Base-by-base conservation (phyloP, 2,797 vertebrate species). In the Falco columbarius region DNA sequence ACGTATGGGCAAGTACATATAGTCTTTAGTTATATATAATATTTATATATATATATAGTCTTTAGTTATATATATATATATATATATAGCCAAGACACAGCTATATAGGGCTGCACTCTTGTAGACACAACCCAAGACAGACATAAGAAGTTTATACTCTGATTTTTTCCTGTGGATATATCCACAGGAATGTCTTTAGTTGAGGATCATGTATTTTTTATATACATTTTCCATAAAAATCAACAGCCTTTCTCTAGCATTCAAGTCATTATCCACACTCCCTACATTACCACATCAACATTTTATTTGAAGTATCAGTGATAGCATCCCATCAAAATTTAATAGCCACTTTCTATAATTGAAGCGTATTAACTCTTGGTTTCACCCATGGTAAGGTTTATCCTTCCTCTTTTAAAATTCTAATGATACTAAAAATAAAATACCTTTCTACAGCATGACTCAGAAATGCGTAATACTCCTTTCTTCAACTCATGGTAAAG, bases 401-500 rank as follows among this genome's bases (percentile, higher is more conserved):
- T 85, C 83, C 73, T 91, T 91, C 63, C 54, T 90, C 82, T 96
- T 95, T 91, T 86, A 91, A 85, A 96, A 94, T 95, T 92, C 63
- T 94, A 95, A 94, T 91, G 49, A 87, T 74, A 96, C 88, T 93
- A 93, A 96, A 96, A 96, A 95, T 94, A 94, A 94, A 95, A 87
- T 77, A 89, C 42, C 68, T 71, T 92, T 87, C 61, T 61, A 85
- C 54, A 61, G 71, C 38, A 58, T 95, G 95, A 96, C 71, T 93
- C 95, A 94, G 79, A 91, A 82, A 93, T 76, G 75, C 46, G n/a
- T 84, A 93, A 94, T 77, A 95, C 52, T 93, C 75, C 76, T 89
- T 94, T 93, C 71, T 91, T 92, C 36, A 71, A 56, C 32, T 83
- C 75, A 75, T 36, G 79, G 51, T 77, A 86, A 94, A 92, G 62